Base-by-base conservation (phyloP, 2,888 invertebrate species). In the Phlogophora meticulosa region DNA sequence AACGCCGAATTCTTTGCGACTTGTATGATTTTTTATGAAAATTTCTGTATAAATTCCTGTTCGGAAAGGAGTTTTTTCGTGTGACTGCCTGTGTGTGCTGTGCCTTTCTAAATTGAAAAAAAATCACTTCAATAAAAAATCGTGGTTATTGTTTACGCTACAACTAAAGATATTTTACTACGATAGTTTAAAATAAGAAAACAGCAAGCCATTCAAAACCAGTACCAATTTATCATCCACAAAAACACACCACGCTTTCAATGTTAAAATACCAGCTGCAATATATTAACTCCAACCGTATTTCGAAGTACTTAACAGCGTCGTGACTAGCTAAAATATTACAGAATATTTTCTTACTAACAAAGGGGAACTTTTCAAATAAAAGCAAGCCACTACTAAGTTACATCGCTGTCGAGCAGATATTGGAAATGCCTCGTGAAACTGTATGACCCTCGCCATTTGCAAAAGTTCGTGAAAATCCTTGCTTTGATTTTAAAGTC, bases 291-390 rank as follows among this genome's bases (percentile, higher is more conserved):
- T 43, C 7, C 0, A 36, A 28, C 46, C 17, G 20, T 71, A 58
- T 70, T 71, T 64, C 32, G 51, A 28, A 51, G 49, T 61, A 60
- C 60, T 65, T 60, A 69, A 67, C 34, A 55, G 40, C 43, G 11
- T 45, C 56, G 58, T 77, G 80, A 74, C 77, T 64, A 38, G 63
- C 46, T 66, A 64, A 79, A 72, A 72, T 78, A 80, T 76, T 68
- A 75, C 55, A 59, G 69, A 64, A 78, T 81, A 82, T 85, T 81
- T 66, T 57, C 73, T 69, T 60, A 63, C 76, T 78, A 81, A 85
- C 85, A 84, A 76, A 73, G 81, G 38, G 69, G 84, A 90, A 91
- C 84, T 90, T 92, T 90, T 89, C 88, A 85, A 90, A 91, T 91
- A 90, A 90, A 89, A 87, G 74, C 77, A 78, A 75, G 78, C 57